Evolutionary conservation across 1,140 invertebrate genomes (phyloP).

Genomic region (Drosophila ambigua): DNA sequence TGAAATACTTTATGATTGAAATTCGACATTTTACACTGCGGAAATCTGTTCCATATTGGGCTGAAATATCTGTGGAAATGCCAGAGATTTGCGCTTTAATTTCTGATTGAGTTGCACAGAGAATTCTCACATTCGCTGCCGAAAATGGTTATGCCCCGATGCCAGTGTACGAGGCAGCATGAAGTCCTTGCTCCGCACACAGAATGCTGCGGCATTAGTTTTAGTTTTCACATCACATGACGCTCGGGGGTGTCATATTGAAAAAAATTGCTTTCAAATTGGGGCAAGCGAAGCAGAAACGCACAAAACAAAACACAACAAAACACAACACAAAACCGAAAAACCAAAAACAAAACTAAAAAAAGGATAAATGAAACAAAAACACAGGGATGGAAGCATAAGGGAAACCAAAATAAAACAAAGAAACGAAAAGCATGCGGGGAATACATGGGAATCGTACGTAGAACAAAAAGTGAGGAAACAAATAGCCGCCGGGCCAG

Average conservation of each 20-base stretch:
- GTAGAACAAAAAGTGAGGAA: conserved; percentile 33
- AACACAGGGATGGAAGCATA: neutral
- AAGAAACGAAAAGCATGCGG: conserved; percentile 17
- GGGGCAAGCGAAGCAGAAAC: conserved; percentile 59
- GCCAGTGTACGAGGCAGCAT: no score
- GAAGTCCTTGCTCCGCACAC: conserved; percentile 7
- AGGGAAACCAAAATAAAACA: conserved; percentile 3
- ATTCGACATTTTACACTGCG: no score
- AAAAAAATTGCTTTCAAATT: conserved; percentile 77
- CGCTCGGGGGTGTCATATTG: conserved; percentile 77
- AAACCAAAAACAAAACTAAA: neutral
- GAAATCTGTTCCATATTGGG: no score
- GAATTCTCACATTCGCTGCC: no score
- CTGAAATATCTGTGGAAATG: no score
- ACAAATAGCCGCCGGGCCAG: conserved; percentile 63
- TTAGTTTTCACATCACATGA: conserved; percentile 76
- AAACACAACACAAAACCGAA: neutral
- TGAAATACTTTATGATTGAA: no score
- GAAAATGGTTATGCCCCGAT: no score
- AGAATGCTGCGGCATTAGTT: conserved; percentile 62
- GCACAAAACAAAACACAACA: conserved; percentile 18
- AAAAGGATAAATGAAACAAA: neutral
- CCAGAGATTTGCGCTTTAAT: no score
- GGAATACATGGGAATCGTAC: conserved; percentile 8
- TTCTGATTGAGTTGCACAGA: no score